phyloP scores from a whole-genome alignment of 2,113 vertebrate genomes.

The Callaeas wilsoni region DNA sequence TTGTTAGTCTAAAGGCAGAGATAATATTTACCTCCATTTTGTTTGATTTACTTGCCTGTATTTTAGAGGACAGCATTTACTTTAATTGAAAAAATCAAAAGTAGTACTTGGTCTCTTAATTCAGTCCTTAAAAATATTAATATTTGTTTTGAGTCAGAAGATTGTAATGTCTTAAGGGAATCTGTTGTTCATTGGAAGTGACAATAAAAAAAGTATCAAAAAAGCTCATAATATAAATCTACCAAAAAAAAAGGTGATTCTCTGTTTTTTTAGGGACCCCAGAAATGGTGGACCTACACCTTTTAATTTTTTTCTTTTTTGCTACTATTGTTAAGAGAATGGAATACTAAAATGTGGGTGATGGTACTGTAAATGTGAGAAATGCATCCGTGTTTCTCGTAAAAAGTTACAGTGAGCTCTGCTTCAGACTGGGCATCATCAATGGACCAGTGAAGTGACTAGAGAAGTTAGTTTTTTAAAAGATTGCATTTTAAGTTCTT shows the following conservation, averaged over 20 bases:
- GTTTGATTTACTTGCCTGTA: neutral
- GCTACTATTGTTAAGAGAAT: neutral
- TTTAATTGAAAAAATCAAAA: neutral
- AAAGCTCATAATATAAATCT: neutral
- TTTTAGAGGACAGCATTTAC: neutral
- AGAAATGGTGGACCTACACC: neutral
- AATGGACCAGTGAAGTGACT: neutral
- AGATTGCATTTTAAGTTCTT: neutral
- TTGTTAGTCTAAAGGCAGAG: neutral
- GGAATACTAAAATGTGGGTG: neutral
- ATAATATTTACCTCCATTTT: neutral
- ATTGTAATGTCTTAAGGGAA: neutral
- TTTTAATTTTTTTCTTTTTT: neutral
- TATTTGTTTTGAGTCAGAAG: neutral
- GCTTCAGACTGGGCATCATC: neutral
- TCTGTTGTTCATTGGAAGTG: neutral
- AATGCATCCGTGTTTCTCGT: accelerated
- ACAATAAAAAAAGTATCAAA: neutral
- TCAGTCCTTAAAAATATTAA: neutral
- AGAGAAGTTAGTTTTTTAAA: neutral
- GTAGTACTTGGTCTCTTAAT: neutral
- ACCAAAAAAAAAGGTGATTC: neutral
- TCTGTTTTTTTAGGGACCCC: neutral
- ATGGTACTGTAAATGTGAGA: neutral
- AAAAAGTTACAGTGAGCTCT: neutral